Conservation (phyloP, 1,140 invertebrate species). For the Cylas formicarius region DNA sequence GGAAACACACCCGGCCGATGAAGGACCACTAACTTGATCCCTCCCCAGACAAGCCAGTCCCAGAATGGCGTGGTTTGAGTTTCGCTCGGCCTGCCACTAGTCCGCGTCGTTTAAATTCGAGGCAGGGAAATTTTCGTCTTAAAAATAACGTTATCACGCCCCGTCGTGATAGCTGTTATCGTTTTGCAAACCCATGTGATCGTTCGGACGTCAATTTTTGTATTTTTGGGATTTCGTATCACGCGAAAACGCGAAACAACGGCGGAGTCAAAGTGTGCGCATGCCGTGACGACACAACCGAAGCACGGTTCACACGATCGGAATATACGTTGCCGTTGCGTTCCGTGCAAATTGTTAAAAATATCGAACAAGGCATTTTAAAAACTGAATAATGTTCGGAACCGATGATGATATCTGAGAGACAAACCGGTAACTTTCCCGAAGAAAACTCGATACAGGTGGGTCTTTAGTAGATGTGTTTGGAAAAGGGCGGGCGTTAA, state of each 20-base stretch:
- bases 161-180: slow-evolving; percentile 29
- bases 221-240: slow-evolving; percentile 5
- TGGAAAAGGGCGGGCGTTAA: slow-evolving; percentile 19
- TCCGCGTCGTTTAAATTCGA: slow-evolving; percentile 32
- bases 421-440: slow-evolving; percentile 11
- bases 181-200: no score
- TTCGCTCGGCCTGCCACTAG: slow-evolving; percentile 37
- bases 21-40: slow-evolving; percentile 20
- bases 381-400: no score
- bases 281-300: slow-evolving; percentile 13
- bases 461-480: slow-evolving; percentile 15
- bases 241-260: no score
- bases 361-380: slow-evolving; percentile 10
- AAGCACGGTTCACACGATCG: slow-evolving; percentile 10
- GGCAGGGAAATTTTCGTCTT: no score
- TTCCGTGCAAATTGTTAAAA: slow-evolving; percentile 8
- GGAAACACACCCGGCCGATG: slow-evolving; percentile 15
- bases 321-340: slow-evolving; percentile 3
- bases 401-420: slow-evolving; percentile 25
- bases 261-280: no score
- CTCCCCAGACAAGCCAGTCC: slow-evolving; percentile 37
- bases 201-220: slow-evolving; percentile 5
- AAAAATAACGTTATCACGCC: slow-evolving; percentile 30
- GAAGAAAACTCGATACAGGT: slow-evolving; percentile 25
- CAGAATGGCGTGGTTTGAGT: slow-evolving; percentile 41